Percentiles rank a stretch among this genome's conserved stretches.
phyloP scores from a whole-genome alignment of 2,888 invertebrate genomes.

The Chymomyza caudatula region DNA sequence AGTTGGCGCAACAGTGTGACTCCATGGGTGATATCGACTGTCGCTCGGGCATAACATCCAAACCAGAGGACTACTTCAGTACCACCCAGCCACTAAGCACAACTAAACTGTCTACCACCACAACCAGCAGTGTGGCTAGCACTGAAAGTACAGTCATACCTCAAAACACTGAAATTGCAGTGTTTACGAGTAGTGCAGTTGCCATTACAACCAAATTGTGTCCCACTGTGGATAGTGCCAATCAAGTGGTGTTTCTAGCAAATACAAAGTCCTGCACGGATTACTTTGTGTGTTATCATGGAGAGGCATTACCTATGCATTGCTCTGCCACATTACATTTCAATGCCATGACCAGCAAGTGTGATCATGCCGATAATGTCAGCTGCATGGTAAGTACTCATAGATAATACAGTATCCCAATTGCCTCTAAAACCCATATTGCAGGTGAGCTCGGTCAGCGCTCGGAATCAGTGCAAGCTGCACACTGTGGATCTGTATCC shows the following conservation, averaged over 20 bases:
- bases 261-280: slow-evolving; percentile 66
- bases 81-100: neutral
- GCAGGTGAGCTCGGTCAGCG: slow-evolving; percentile 48
- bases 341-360: slow-evolving; percentile 60
- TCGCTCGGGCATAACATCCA: slow-evolving; percentile 30
- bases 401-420: neutral
- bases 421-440: too few species aligned
- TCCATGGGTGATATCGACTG: slow-evolving; percentile 52
- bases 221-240: slow-evolving; percentile 56
- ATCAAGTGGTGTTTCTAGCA: slow-evolving; percentile 58
- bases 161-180: neutral
- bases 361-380: slow-evolving; percentile 69
- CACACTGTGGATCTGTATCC: slow-evolving; percentile 66
- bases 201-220: slow-evolving; percentile 41
- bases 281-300: slow-evolving; percentile 72
- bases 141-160: neutral
- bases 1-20: slow-evolving; percentile 53
- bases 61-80: neutral
- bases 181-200: slow-evolving; percentile 3
- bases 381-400: slow-evolving; percentile 62
- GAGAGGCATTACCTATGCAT: slow-evolving; percentile 58
- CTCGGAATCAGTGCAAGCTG: slow-evolving; percentile 58
- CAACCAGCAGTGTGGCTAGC: neutral
- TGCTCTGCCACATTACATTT: slow-evolving; percentile 72
- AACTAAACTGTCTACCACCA: neutral